A percentile compares a stretch with the other conserved stretches of the same genome.
Evolutionary conservation across 2,888 invertebrate genomes (phyloP).

Genomic region (Andrena hattorfiana): DNA sequence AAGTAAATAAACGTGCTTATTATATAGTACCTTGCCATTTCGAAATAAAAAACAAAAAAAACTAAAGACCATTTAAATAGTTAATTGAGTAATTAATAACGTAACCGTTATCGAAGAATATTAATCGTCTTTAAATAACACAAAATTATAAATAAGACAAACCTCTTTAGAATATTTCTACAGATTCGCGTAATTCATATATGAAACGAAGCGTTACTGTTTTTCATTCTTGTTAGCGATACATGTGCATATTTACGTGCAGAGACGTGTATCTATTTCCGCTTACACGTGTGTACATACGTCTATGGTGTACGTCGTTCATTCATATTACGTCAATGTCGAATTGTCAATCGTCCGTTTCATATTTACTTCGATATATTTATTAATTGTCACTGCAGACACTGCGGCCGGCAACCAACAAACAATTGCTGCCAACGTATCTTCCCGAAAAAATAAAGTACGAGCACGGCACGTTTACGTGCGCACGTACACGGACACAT

Average conservation of each 20-base stretch:
- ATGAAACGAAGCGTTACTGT: not conserved
- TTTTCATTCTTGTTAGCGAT: conserved; percentile 11
- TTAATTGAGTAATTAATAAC: not conserved
- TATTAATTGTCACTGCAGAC: not conserved
- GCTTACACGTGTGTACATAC: not conserved
- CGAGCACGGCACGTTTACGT: not conserved
- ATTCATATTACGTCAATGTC: not conserved
- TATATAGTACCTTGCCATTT: not conserved
- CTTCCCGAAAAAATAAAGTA: not conserved
- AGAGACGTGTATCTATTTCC: conserved; percentile 17
- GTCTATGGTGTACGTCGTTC: not conserved
- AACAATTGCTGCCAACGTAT: conserved; percentile 32
- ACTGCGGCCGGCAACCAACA: not conserved
- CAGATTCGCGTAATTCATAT: not conserved
- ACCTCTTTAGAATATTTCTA: conserved; percentile 30
- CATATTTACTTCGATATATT: not conserved
- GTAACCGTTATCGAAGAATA: not conserved
- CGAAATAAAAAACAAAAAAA: not conserved
- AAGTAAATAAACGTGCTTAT: not conserved
- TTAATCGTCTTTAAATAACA: not conserved
- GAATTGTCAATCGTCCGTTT: conserved; percentile 6
- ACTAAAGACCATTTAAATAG: not conserved
- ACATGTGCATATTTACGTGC: not conserved
- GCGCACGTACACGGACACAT: too few species aligned
- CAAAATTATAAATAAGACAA: conserved; percentile 6